Evolutionary conservation across 2,888 invertebrate species (phyloP).

Genomic region (Drepanosiphum platanoidis): DNA sequence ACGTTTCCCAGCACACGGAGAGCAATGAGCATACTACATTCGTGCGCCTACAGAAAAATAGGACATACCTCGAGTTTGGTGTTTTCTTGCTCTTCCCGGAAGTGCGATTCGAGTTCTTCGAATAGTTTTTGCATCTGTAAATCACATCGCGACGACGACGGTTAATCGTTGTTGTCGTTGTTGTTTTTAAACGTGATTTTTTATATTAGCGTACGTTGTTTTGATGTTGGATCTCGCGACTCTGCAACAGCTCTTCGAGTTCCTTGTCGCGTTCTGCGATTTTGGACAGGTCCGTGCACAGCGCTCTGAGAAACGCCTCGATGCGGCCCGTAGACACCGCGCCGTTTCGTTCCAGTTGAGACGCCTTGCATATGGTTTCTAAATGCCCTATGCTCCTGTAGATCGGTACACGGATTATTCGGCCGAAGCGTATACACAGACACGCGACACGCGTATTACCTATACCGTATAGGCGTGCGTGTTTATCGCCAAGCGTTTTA

Average conservation of each 20-base stretch:
- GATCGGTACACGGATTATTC: neutral
- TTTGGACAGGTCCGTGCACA: constrained; percentile 35
- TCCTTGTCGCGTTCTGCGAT: constrained; percentile 32
- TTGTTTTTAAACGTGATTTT: neutral
- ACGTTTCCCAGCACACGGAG: too few species aligned
- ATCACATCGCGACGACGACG: neutral
- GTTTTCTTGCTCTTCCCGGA: constrained; percentile 62
- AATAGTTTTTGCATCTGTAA: constrained; percentile 63
- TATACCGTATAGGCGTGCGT: neutral
- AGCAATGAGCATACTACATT: neutral
- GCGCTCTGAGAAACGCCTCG: constrained; percentile 42
- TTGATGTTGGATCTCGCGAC: constrained; percentile 51
- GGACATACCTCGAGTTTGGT: constrained; percentile 51
- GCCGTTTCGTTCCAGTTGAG: constrained; percentile 34
- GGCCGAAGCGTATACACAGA: neutral
- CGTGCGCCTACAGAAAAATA: too few species aligned
- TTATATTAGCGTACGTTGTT: constrained; percentile 15
- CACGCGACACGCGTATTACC: too few species aligned
- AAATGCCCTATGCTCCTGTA: constrained; percentile 40
- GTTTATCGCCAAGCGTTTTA: neutral
- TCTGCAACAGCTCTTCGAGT: constrained; percentile 49
- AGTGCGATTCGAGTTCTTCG: constrained; percentile 63
- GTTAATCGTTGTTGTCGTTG: neutral
- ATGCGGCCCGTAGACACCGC: constrained; percentile 15
- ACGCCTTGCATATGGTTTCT: constrained; percentile 49